Conservation (phyloP, 2,113 vertebrate genomes). For the Hydrolagus affinis region DNA sequence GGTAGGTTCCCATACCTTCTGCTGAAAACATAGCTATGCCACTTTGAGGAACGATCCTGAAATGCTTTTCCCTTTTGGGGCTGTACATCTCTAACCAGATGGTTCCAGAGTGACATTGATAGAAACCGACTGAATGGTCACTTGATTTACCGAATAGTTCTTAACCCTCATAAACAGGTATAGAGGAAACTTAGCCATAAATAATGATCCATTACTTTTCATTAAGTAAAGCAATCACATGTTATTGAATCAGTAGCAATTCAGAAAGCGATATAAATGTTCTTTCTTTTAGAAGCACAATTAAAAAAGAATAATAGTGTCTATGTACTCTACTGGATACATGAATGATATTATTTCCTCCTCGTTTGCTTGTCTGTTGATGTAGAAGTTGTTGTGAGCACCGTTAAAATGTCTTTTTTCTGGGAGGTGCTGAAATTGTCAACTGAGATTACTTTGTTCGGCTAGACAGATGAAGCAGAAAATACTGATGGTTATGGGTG, state of each 20-base stretch:
- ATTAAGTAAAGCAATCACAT: not conserved
- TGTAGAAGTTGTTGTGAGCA: not conserved
- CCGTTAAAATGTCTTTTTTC: not conserved
- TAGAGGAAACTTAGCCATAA: not conserved
- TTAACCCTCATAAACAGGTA: not conserved
- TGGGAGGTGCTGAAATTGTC: not conserved
- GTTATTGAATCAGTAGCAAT: not conserved
- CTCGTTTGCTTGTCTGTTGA: not conserved
- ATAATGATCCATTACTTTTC: slow-evolving; percentile 2
- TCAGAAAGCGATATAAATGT: not conserved
- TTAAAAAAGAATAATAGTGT: not conserved
- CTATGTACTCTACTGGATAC: not conserved
- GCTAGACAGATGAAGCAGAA: not conserved
- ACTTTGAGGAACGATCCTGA: too few species aligned
- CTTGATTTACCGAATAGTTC: too few species aligned
- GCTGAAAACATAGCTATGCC: too few species aligned
- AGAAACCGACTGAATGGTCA: not conserved
- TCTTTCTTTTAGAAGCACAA: not conserved
- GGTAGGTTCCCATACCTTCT: not conserved
- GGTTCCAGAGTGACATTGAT: not conserved
- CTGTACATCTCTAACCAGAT: not conserved
- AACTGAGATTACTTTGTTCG: not conserved
- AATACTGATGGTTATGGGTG: too few species aligned
- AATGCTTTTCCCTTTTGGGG: not conserved
- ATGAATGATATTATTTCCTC: not conserved